Evolutionary conservation across 1,140 invertebrate species (phyloP), one percentile per base, ranked within the genome.

Genomic region (Calephelis nemesis): DNA sequence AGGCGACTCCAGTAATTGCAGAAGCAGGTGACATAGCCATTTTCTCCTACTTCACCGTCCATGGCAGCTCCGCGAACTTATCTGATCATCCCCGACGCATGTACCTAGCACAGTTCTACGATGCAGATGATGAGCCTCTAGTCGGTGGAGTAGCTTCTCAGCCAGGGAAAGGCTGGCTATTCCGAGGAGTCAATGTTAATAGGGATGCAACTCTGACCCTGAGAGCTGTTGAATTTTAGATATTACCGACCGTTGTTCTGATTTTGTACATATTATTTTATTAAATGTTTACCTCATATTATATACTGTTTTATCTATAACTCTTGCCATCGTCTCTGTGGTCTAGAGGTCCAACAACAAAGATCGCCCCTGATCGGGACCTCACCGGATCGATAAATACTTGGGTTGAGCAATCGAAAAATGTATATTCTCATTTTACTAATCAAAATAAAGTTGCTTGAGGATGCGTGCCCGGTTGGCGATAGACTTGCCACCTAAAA

Each of bases 11-110:
- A 5, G 83, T 95, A 0, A 68, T 80, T 0, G 93, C 93, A 0
- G 90, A 92, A 65, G 91, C 91, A 19, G 93, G 93, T 1, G 93
- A 95, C 48, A 82, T 95, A 4, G 84, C 94, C 5, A 86, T 95
- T 42, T 95, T 95, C 76, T 94, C 93, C 0, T 95, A 95, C 76
- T 83, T 95, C 4, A 76, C 94, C 13, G 76, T 95, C 12, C 94
- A 95, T 78, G 94, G 94, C 9, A 94, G 94, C 48, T 94, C 94
- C 13, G 71, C 92, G 11, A 95, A 95, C 79, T 71, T 82, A 4
- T 94, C 93, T 1, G 77, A 73, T 4, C 76, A 85, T 15, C 77
- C 87, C 0, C 85, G 94, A 5, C 81, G 94, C 0, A 95, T 95
- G 94, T 92, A 94, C 70, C 87, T 95, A 2, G 79, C 93, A 5